Evolutionary conservation across 2,113 vertebrate species (phyloP), one percentile per base, ranked within the genome.

Genomic region (Hiodon tergisus): DNA sequence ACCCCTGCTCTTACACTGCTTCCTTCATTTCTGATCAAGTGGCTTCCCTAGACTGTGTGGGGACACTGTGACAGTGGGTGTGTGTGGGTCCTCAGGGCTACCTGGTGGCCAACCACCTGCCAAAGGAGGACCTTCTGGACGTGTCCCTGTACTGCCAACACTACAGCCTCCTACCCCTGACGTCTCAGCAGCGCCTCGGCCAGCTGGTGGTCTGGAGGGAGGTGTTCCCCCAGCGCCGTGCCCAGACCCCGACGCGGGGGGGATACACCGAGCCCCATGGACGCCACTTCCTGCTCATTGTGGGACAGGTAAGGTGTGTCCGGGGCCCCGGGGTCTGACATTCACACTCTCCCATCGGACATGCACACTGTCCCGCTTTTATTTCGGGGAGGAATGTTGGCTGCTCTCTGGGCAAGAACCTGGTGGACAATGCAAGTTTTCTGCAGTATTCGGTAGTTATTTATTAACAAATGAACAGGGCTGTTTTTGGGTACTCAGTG

Each of bases 161-260:
- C 81, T 91, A 95, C 78, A 91, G 94, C 68, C 91, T 98, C 63
- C 88, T 98, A 78, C 89, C 94, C 0, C 87, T 97, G 87, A 92
- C 92, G 14, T 90, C 93, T 0, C 93, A 93, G 76, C 93, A 92
- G 81, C 91, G 91, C 3, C 88, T 97, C 50, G 92, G 92, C 31
- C 97, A 98, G 85, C 80, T 98, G 78, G 93, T 99, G 80, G 86
- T 99, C 77, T 99, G 96, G 97, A 84, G 95, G 80, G 96, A 98
- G 81, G 94, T 98, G 31, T 99, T 98, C 79, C 95, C 94, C 0
- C 89, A 77, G 3, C 77, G 86, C 54, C 89, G 89, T 11, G 79
- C 88, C 7, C 84, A 91, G 65, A 78, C 79, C 10, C 75, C 67
- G 47, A n/a, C 82, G 5, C 70, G 0, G 4, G 87, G 86, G 0